phyloP scores from a whole-genome alignment of 2,113 vertebrate species.

The Neolamprologus toae region DNA sequence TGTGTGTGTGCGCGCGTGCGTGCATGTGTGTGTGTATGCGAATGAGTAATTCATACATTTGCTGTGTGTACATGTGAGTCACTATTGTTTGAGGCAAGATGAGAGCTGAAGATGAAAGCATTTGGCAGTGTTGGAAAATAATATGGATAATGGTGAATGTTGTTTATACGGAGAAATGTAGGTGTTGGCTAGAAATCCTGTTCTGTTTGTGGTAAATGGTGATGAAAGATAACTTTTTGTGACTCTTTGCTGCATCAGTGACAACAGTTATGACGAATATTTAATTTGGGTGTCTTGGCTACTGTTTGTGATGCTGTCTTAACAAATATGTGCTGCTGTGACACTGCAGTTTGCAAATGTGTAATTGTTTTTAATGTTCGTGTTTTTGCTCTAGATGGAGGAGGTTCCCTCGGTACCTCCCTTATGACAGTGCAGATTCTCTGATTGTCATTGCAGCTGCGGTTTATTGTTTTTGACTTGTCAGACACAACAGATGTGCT shows the following conservation, averaged over 20 bases:
- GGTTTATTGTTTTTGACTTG: not conserved
- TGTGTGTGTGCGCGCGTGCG: not conserved
- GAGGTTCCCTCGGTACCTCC: conserved; percentile 17
- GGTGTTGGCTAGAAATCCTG: not conserved
- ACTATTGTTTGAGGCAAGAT: not conserved
- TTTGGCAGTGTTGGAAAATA: not conserved
- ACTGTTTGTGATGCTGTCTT: not conserved
- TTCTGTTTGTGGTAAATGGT: not conserved
- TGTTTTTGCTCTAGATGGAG: not conserved
- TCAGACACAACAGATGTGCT: not conserved
- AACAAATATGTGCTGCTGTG: conserved; percentile 12
- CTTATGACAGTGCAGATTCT: not conserved
- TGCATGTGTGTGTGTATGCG: not conserved
- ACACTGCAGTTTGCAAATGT: not conserved
- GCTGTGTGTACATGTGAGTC: not conserved
- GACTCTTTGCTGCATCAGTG: not conserved
- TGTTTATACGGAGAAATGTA: not conserved
- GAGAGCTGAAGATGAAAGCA: not conserved
- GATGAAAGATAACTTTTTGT: not conserved
- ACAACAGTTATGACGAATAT: not conserved
- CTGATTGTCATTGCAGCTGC: not conserved
- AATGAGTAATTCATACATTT: not conserved
- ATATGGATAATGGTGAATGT: not conserved
- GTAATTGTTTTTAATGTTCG: not conserved
- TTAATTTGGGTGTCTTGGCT: not conserved